Conservation (phyloP, 1,140 invertebrate genomes). For the Anadara kagoshimensis region DNA sequence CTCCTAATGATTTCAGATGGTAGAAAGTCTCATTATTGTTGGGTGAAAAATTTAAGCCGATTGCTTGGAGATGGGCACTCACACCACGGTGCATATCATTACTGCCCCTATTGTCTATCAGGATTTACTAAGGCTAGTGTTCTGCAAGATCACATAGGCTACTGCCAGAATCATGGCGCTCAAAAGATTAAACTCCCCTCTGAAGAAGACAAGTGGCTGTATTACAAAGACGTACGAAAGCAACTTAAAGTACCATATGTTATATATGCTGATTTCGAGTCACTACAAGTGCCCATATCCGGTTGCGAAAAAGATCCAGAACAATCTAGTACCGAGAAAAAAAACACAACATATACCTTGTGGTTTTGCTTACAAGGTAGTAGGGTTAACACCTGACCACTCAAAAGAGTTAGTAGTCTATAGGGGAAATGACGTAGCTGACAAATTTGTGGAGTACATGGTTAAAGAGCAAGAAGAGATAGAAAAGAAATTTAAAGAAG, state of each 20-base stretch:
- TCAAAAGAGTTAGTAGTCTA: conserved; percentile 18
- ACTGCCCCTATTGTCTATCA: no score
- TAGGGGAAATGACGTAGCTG: conserved; percentile 13
- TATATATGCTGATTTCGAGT: conserved; percentile 22
- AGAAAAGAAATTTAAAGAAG: conserved; percentile 1
- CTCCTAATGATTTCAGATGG: conserved; percentile 33
- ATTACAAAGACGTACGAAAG: no score
- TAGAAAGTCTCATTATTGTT: conserved; percentile 27
- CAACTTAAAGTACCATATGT: no score
- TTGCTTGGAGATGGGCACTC: conserved; percentile 2
- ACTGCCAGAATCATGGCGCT: no score
- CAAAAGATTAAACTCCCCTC: no score
- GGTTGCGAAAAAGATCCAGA: conserved; percentile 1
- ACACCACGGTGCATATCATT: background rate
- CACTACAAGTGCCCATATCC: conserved; percentile 1
- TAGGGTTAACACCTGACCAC: conserved; percentile 9
- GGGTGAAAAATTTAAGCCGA: conserved; percentile 23
- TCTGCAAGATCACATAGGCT: no score
- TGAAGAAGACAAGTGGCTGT: no score
- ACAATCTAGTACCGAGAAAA: conserved; percentile 2
- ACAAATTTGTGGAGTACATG: no score
- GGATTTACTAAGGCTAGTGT: no score
- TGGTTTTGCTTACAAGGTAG: conserved; percentile 30
- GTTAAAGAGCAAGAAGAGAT: conserved; percentile 18
- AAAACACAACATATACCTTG: conserved; percentile 4